Evolutionary conservation across 2,797 vertebrate genomes (phyloP), one percentile per base, ranked within the genome.

Genomic region (Botia almorhae): DNA sequence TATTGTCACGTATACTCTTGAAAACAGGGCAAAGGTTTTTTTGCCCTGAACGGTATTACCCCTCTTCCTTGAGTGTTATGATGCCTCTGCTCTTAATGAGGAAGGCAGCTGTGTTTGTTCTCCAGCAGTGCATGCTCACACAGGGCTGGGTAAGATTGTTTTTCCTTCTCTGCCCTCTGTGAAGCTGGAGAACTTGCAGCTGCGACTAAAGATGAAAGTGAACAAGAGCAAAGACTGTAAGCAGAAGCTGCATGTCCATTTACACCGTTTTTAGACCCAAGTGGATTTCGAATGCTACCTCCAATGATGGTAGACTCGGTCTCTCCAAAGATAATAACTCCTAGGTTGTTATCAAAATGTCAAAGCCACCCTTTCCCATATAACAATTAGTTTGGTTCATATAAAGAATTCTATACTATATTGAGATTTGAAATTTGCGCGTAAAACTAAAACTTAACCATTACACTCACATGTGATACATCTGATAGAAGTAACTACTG

Each of bases 41-140:
- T 55, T 17, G 26, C 50, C 43, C 55, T 63, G 74, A 33, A 71
- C 29, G 58, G 43, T 60, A 36, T 71, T 61, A 64, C 23, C 65
- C 46, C 58, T 73, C 55, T 76, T 60, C 53, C 12, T 69, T 7
- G 43, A 79, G 33, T 61, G 75, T 75, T 84, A 72, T 74, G 71
- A 68, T 69, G 78, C 82, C 39, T 36, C 68, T 81, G 76, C 72
- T 72, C 53, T 2, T 87, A 84, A 85, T 29, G 76, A 85, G 78
- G 77, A 78, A 81, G 74, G 71, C 86, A 87, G 86, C 86, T 87
- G 86, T 87, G 84, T 87, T 87, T 87, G 83, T 84, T 73, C 81
- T 83, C 75, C 69, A 78, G 80, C 81, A 77, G 78, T 75, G 83
- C 76, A 82, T 82, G 78, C 64, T 80, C 81, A 82, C 60, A 79